Percentiles rank a stretch among this genome's conserved stretches.
phyloP scores from a whole-genome alignment of 1,140 invertebrate genomes.

The Drosophila arizonae region DNA sequence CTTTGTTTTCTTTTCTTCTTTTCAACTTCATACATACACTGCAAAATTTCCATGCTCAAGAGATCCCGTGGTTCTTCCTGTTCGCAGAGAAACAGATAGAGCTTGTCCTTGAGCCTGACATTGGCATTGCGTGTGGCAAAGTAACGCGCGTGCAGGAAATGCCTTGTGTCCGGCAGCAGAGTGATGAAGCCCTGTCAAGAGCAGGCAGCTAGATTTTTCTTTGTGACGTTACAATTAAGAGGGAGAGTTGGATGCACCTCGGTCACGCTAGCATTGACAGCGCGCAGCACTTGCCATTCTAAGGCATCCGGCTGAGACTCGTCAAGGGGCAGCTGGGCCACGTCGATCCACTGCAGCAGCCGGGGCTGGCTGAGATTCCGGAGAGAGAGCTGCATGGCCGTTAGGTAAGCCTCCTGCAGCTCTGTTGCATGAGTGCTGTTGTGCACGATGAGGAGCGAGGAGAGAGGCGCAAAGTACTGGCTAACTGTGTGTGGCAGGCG shows the following conservation, averaged over 20 bases:
- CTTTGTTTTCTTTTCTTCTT: too few relatives aligned
- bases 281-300: constrained; percentile 45
- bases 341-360: constrained; percentile 70
- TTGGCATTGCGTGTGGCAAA: constrained; percentile 73
- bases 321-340: constrained; percentile 40
- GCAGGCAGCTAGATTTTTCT: neutral
- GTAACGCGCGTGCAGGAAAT: constrained; percentile 70
- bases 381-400: constrained; percentile 45
- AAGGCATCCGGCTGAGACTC: constrained; percentile 14
- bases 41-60: constrained; percentile 61
- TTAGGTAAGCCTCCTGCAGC: constrained; percentile 60
- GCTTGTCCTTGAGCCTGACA: constrained; percentile 74
- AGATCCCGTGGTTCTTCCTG: constrained; percentile 61
- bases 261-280: constrained; percentile 49
- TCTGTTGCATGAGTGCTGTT: constrained; percentile 36
- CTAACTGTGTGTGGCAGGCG: constrained; percentile 29
- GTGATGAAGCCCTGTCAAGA: constrained; percentile 68
- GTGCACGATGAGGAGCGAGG: constrained; percentile 66
- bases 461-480: constrained; percentile 50
- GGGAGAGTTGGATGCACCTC: constrained; percentile 37
- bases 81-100: constrained; percentile 75
- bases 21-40: constrained; percentile 62
- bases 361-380: constrained; percentile 39
- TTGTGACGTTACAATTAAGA: neutral
- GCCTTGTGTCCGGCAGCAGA: constrained; percentile 54